Conservation (phyloP, 37 sponge, comb jelly and placozoan species). For the Haliclona indistincta region DNA sequence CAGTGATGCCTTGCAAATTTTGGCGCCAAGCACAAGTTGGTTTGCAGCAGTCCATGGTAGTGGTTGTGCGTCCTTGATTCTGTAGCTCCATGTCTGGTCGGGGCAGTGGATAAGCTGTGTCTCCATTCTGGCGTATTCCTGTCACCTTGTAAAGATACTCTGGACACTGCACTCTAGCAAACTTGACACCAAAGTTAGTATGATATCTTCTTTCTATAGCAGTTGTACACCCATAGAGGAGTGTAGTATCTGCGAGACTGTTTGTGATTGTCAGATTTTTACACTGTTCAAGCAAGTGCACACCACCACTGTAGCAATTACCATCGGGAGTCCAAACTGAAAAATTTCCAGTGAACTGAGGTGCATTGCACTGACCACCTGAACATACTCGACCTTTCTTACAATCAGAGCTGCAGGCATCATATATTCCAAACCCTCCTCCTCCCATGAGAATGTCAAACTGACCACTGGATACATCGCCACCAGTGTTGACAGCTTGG, state of each 20-base stretch:
- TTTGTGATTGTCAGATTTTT: too few species aligned
- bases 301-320: constrained; percentile 28
- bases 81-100: not conserved
- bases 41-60: constrained; percentile 42
- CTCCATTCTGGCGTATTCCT: not conserved
- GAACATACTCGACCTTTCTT: constrained; percentile 9
- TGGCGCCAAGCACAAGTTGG: constrained; percentile 32
- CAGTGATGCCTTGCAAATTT: constrained; percentile 5
- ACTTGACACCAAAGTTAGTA: constrained; percentile 11
- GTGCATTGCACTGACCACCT: constrained; percentile 39
- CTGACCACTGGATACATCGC: constrained; percentile 18
- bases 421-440: constrained; percentile 36
- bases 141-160: constrained; percentile 16
- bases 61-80: constrained; percentile 12
- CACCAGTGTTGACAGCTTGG: constrained; percentile 36
- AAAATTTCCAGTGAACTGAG: constrained; percentile 28
- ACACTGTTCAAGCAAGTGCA: constrained; percentile 1
- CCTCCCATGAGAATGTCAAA: constrained; percentile 32
- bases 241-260: constrained; percentile 16
- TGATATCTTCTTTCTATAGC: constrained; percentile 13
- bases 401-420: constrained; percentile 27
- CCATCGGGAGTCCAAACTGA: constrained; percentile 24
- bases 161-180: constrained; percentile 19
- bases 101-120: not conserved
- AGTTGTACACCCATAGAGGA: constrained; percentile 14